Conservation (phyloP, 1,140 invertebrate genomes). For the Drosophila quadrilineata region DNA sequence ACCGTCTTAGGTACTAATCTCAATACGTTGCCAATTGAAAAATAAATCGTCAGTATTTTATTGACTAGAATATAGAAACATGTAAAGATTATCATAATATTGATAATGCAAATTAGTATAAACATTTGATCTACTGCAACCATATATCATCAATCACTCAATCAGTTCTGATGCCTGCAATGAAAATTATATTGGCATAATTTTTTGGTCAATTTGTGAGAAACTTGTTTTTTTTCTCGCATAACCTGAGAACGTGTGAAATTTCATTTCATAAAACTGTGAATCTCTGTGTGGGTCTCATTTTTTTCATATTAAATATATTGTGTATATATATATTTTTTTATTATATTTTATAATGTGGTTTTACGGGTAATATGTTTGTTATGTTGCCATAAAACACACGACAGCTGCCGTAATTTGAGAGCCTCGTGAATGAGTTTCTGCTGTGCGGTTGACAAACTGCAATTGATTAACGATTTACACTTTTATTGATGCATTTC, state of each 20-base stretch:
- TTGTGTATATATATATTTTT: too few species aligned
- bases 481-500: slow-evolving; percentile 32
- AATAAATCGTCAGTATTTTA: too few species aligned
- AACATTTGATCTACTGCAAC: too few species aligned
- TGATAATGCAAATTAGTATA: slow-evolving; percentile 1
- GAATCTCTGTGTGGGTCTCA: not conserved
- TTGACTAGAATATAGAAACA: too few species aligned
- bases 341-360: slow-evolving; percentile 17
- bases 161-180: slow-evolving; percentile 11
- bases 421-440: slow-evolving; percentile 12
- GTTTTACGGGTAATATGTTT: too few species aligned
- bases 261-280: slow-evolving; percentile 14
- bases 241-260: slow-evolving; percentile 40
- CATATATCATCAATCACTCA: slow-evolving; percentile 22
- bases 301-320: slow-evolving; percentile 11
- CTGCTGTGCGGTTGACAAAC: slow-evolving; percentile 40
- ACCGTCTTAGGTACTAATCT: too few species aligned
- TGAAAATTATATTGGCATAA: slow-evolving; percentile 34
- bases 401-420: slow-evolving; percentile 42
- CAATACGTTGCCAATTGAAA: too few species aligned
- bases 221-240: slow-evolving; percentile 18
- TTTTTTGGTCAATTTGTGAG: slow-evolving; percentile 10
- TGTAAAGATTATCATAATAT: slow-evolving; percentile 1
- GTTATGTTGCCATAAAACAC: slow-evolving; percentile 48
- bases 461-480: slow-evolving; percentile 40